A percentile compares a stretch with the other conserved stretches of the same genome.
Evolutionary conservation across 2,113 vertebrate genomes (phyloP).

Genomic region (Barnardius zonarius): DNA sequence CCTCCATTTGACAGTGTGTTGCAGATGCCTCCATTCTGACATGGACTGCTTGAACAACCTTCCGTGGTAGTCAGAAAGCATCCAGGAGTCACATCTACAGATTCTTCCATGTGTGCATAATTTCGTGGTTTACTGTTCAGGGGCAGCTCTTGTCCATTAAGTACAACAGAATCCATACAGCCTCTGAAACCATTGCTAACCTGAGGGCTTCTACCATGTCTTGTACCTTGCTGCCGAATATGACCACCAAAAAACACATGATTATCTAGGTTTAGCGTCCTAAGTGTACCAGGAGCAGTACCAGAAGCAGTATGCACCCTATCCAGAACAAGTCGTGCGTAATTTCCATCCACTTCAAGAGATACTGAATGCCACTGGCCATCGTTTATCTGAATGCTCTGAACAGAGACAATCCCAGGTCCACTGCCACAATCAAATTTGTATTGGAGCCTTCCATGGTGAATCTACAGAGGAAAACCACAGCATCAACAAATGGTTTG

Average conservation of each 20-base stretch:
- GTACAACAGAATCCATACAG: slow-evolving; percentile 87
- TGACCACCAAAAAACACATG: slow-evolving; percentile 91
- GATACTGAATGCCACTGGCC: slow-evolving; percentile 92
- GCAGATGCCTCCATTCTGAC: slow-evolving; percentile 90
- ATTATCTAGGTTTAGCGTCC: slow-evolving; percentile 93
- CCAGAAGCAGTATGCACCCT: slow-evolving; percentile 91
- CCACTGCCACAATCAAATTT: slow-evolving; percentile 98
- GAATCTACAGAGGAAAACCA: slow-evolving; percentile 77
- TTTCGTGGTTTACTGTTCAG: slow-evolving; percentile 80
- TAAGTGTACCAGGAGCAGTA: slow-evolving; percentile 90
- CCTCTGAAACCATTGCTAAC: slow-evolving; percentile 88
- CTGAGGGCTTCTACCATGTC: slow-evolving; percentile 80
- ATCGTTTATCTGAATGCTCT: slow-evolving; percentile 91
- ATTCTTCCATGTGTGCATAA: slow-evolving; percentile 87
- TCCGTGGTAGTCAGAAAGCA: slow-evolving; percentile 79
- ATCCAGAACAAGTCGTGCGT: slow-evolving; percentile 90
- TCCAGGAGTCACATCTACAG: slow-evolving; percentile 86
- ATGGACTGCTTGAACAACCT: slow-evolving; percentile 89
- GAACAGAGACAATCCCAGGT: slow-evolving; percentile 91
- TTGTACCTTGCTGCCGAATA: slow-evolving; percentile 79
- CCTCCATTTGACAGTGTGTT: slow-evolving; percentile 84
- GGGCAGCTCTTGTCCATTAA: slow-evolving; percentile 92
- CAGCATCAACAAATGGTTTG: neutral
- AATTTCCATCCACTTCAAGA: slow-evolving; percentile 93
- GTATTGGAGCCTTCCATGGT: slow-evolving; percentile 92